Base-by-base conservation (phyloP, 2,797 vertebrate genomes). In the Macroramphosus scolopax region DNA sequence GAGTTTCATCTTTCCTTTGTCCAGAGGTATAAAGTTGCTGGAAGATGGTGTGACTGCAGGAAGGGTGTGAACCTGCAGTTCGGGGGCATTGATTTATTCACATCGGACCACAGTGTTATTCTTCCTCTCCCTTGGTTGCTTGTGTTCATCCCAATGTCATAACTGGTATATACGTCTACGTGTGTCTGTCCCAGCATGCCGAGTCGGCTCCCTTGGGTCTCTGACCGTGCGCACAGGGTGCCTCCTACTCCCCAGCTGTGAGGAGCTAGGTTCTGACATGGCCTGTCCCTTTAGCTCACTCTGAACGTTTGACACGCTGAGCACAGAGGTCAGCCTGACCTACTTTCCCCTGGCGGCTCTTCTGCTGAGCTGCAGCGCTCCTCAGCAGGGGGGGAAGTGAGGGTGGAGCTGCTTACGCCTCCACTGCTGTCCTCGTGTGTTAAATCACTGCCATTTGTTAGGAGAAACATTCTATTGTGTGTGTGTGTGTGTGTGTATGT, bases 261-360 rank as follows among this genome's bases (percentile, higher is more conserved):
- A 90, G 77, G 75, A 85, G 75, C 82, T 39, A 68, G 66, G 51
- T 77, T 84, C 79, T 81, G 87, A 88, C 88, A 83, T 30, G 56
- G 72, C 82, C 81, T 90, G 88, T 90, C 87, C 83, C 81, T 88
- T 90, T 75, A 69, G 84, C 82, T 89, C 86, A 78, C 72, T 78
- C 76, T 67, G 69, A 80, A 80, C 59, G 53, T 77, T 82, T 88
- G 87, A 90, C 83, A 86, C 60, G 40, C 55, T 13, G 38, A 69
- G 78, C 57, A 10, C 78, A 79, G 85, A 86, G 87, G 88, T 90
- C 83, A 85, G 77, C 66, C 69, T 86, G 87, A 86, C 85, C 88
- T 86, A 83, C 78, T 87, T 87, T 84, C 71, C 73, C 61, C 77
- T 77, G 72, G 77, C 70, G 76, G 78, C 71, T 83, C 75, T 77